phyloP scores from a whole-genome alignment of 2,888 invertebrate genomes.

The Holacanthella duospinosa region DNA sequence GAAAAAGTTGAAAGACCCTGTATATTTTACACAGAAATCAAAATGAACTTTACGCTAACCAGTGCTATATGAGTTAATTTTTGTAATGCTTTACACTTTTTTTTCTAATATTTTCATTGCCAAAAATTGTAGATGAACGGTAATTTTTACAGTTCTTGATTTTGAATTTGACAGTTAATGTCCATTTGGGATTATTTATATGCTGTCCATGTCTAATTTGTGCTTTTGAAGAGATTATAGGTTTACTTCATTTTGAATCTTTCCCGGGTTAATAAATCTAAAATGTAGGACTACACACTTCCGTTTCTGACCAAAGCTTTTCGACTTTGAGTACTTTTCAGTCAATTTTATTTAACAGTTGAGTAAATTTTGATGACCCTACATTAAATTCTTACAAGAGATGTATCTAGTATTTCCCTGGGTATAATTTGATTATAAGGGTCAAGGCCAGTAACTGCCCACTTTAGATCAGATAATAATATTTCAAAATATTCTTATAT shows the following conservation, averaged over 20 bases:
- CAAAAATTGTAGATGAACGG: too few relatives aligned
- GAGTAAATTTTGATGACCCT: not conserved
- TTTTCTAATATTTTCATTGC: too few relatives aligned
- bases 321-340: not conserved
- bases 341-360: constrained; percentile 5
- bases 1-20: not conserved
- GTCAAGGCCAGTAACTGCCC: too few relatives aligned
- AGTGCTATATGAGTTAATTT: not conserved
- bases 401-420: not conserved
- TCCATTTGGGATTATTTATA: not conserved
- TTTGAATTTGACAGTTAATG: not conserved
- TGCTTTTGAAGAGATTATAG: not conserved
- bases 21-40: not conserved
- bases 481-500: too few relatives aligned
- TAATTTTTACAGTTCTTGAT: too few relatives aligned
- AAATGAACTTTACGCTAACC: not conserved
- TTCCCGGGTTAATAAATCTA: not conserved
- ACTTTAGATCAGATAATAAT: too few relatives aligned
- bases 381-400: too few relatives aligned
- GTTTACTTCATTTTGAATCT: not conserved
- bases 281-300: not conserved
- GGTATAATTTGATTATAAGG: not conserved
- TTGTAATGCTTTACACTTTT: not conserved
- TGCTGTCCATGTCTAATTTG: not conserved
- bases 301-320: not conserved